Conservation (phyloP, 2,888 invertebrate genomes). For the Antheraea assamensis region DNA sequence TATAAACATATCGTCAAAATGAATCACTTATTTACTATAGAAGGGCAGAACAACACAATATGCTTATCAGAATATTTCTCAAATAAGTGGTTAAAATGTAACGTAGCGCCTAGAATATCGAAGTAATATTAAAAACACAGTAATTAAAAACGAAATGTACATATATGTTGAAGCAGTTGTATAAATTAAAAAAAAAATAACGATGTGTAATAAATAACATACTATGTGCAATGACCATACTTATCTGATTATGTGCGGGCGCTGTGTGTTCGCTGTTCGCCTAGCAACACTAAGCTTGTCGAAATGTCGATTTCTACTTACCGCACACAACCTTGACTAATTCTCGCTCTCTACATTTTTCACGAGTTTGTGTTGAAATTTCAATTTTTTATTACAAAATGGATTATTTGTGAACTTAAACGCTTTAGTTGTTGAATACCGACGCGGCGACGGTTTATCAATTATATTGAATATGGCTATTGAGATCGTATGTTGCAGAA, state of each 20-base stretch:
- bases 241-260: conserved; percentile 26
- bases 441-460: not conserved
- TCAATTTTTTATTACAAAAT: conserved; percentile 11
- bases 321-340: conserved; percentile 26
- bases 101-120: not conserved
- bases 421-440: not conserved
- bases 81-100: not conserved
- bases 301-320: conserved; percentile 25
- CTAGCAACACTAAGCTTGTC: conserved; percentile 27
- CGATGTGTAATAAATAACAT: conserved; percentile 16
- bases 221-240: conserved; percentile 15
- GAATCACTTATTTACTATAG: no score
- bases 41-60: not conserved
- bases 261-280: conserved; percentile 21
- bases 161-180: not conserved
- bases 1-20: no score
- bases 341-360: conserved; percentile 18
- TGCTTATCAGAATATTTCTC: not conserved
- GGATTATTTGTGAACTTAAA: conserved; percentile 4
- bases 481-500: no score
- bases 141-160: not conserved
- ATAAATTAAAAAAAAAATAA: not conserved
- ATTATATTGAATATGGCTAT: not conserved
- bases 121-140: not conserved
- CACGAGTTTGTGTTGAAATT: conserved; percentile 8